Percentiles rank a stretch among this genome's conserved stretches.
These are phyloP conservation scores for Cynocephalus volans DNA, from an alignment of 2,113 vertebrate species.

Conservation along the genomic window DNA sequence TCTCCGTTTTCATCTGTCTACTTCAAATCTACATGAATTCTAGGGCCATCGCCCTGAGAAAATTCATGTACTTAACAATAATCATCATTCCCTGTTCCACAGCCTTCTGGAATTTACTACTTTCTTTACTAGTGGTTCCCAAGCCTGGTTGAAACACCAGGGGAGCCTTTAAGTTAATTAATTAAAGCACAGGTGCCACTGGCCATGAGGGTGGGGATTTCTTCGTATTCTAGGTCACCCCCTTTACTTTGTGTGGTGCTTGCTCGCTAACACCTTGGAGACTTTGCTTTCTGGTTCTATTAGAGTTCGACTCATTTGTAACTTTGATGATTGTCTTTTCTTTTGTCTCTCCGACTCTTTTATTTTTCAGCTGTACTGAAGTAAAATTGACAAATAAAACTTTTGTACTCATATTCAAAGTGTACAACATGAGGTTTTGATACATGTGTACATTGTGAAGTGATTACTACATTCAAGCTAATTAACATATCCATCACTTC, in stretches of 20 bases:
- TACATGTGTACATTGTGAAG: too few relatives aligned
- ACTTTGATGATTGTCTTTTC: not conserved
- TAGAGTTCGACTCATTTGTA: not conserved
- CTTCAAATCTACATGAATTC: not conserved
- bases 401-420: too few relatives aligned
- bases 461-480: too few relatives aligned
- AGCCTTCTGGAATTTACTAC: not conserved
- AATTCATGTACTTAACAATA: not conserved
- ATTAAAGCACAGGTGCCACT: not conserved
- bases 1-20: not conserved
- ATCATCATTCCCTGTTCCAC: rapidly evolving
- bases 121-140: not conserved
- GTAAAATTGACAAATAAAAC: not conserved
- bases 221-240: not conserved
- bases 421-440: too few relatives aligned
- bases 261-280: not conserved
- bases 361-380: not conserved
- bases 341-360: not conserved
- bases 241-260: not conserved
- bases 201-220: not conserved
- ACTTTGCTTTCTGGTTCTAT: not conserved
- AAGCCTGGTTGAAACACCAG: not conserved
- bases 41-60: not conserved
- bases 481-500: not conserved
- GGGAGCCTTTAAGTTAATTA: not conserved